Evolutionary conservation across 1,140 invertebrate species (phyloP), one percentile per base, ranked within the genome.

Genomic region (Drosophila murphyi): DNA sequence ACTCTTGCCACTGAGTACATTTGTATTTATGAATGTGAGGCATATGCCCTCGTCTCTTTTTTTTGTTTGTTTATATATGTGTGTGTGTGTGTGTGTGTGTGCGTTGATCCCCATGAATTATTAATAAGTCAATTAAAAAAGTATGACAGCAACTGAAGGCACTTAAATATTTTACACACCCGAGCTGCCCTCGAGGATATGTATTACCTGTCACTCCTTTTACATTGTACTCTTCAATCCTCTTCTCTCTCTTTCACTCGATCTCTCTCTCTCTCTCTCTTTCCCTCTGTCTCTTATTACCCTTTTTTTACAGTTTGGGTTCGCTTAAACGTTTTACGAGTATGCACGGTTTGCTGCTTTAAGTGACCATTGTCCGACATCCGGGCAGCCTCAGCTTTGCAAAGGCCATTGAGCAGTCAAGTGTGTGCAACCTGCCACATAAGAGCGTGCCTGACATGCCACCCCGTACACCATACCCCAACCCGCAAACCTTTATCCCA

Each of bases 91-190:
- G 48, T 52, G n/a, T 57, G 12, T 35, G 12, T 54, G 51, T 34
- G 10, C 60, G 72, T 57, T 41, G 59, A 45, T 69, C 56, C 63
- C 68, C 88, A 91, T 91, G 81, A 91, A 91, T 91, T 89, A 91
- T 89, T 89, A 81, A 89, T 91, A 88, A 91, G 88, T 91, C 88
- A 91, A 91, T 91, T 91, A 91, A 91, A 90, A 91, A 91, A 85
- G 80, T 85, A 91, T 91, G 80, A 91, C 82, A 85, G 88, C 81
- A 72, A 82, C 83, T 83, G 88, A 82, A 77, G 80, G 68, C 63
- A 80, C 76, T 77, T 77, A 82, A 88, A 73, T 74, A 82, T 86
- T 86, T 86, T 75, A 88, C 76, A 68, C 50, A 70, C 59, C 47
- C 6, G 29, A 51, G 35, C 35, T 48, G 34, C 55, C 39, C 48